Base-by-base conservation (phyloP, 2,797 vertebrate species). In the Vultur gryphus region DNA sequence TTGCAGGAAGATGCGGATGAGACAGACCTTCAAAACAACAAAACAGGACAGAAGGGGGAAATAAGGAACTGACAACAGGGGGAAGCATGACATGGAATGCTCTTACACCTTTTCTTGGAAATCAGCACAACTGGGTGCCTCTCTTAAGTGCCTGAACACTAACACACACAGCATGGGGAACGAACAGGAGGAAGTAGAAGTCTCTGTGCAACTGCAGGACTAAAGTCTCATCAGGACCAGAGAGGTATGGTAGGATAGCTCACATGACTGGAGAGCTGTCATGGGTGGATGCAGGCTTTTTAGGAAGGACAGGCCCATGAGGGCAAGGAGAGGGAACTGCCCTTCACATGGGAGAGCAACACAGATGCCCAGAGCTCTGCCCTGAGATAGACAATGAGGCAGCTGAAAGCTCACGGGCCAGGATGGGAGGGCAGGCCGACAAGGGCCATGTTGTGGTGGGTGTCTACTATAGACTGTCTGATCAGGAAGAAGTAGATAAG, bases 381-480 rank as follows among this genome's bases (percentile, higher is more conserved):
- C 51, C 28, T 81, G 44, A 28, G 14, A 26, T 12, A 7, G 33
- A 15, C 18, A 52, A 12, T 2, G 7, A 18, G 0, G 0, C 15
- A 51, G 15, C 5, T 59, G 33, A 81, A 86, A 75, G 13, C 13
- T 91, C 61, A 57, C 23, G 26, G 72, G 44, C 28, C 28, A 25
- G 9, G 12, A 52, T 43, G 15, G 41, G 46, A 69, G 37, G n/a
- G 16, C 41, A 83, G 26, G 16, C 18, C 57, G 33, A n/a, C 9
- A 57, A 37, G 8, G 33, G 28, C 39, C 29, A 5, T 2, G 3
- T 16, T 55, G 21, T 43, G 5, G 9, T 59, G 20, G 7, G 11
- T 19, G 25, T 49, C 51, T 84, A 51, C 51, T 65, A 48, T 24
- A 48, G 24, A 33, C 14, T 18, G 26, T 11, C 55, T 54, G 29